Evolutionary conservation across 2,888 invertebrate species (phyloP), one percentile per base, ranked within the genome.

Genomic region (Cantharis rustica): DNA sequence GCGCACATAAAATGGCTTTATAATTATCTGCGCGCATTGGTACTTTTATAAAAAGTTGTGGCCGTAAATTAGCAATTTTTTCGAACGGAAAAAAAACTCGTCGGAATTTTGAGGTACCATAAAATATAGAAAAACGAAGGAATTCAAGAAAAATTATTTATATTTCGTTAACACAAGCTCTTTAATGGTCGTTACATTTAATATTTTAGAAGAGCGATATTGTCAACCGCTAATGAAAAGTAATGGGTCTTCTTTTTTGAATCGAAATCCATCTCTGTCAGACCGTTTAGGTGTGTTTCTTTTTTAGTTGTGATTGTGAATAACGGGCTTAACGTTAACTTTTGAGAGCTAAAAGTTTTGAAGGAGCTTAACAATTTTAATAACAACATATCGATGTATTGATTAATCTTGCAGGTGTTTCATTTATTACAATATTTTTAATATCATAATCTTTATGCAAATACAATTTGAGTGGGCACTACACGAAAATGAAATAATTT

Each of bases 181-280:
- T 20, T 16, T 66, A 66, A 66, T 66, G 16, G 64, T 23, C 64
- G 23, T 66, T 66, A 66, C 64, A 66, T 66, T 66, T 66, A 66
- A 66, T 66, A 66, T 66, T 66, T 66, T 17, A 66, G 20, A 66
- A 23, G 20, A 66, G 76, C 79, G 69, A 81, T 79, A 83, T 82
- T 83, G 83, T 83, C 83, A 81, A 79, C 80, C 81, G 80, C 81
- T 84, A 84, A 84, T 84, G 83, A 84, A 83, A 84, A 84, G 81
- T 84, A 83, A 84, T 84, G 84, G 84, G 80, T 80, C 83, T 81
- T 81, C 83, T 82, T 83, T 82, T 82, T 79, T 79, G 75, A 78
- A 71, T 47, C 47, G 47, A 47, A 47, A 47, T 47, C 47, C 47
- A 68, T 26, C 72, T 68, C 75, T 72, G 78, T 75, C 47, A 47